Base-by-base conservation (phyloP, 2,888 invertebrate genomes). In the Alviniconcha strummeri region DNA sequence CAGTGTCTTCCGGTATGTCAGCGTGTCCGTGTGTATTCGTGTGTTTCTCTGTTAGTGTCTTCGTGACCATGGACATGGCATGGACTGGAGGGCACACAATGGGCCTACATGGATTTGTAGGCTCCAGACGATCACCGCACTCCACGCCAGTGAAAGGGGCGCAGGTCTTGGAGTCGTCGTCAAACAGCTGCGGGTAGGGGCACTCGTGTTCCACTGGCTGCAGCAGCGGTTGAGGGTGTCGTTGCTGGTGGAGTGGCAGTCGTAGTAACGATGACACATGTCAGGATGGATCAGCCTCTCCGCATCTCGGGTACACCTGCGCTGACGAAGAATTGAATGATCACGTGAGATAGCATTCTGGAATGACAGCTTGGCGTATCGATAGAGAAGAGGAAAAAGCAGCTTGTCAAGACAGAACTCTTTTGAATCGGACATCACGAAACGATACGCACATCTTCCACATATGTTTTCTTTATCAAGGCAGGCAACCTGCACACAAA, bases 31-130 rank as follows among this genome's bases (percentile, higher is more conserved):
- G 72, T 52, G 72, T n/a, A 52, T 72, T 19, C 13, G 72, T 72
- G n/a, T 72, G 6, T 72, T 19, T 72, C 36, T 72, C 36, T 72
- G 72, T 72, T 6, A 8, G 36, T 72, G 36, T 72, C 13, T 54
- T 5, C 55, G 54, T 75, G 74, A 36, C 36, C 36, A 36, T 36
- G 36, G 36, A 36, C 0, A 3, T 3, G 36, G 36, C 36, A 3
- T 36, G 36, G 1, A 36, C 36, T 36, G 36, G 36, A 36, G 36
- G 36, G 36, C 36, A 36, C 36, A 36, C 1, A 36, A 36, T 36
- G 36, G 36, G 87, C 90, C 88, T 86, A 91, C 91, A 91, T n/a
- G 89, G 90, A 0, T 87, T 86, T 77, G 85, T 88, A 4, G 89
- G 88, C 81, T 89, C 89, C 5, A 84, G 85, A 79, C 89, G 85